phyloP scores from a whole-genome alignment of 2,888 invertebrate species.

The Ecdyonurus torrentis region DNA sequence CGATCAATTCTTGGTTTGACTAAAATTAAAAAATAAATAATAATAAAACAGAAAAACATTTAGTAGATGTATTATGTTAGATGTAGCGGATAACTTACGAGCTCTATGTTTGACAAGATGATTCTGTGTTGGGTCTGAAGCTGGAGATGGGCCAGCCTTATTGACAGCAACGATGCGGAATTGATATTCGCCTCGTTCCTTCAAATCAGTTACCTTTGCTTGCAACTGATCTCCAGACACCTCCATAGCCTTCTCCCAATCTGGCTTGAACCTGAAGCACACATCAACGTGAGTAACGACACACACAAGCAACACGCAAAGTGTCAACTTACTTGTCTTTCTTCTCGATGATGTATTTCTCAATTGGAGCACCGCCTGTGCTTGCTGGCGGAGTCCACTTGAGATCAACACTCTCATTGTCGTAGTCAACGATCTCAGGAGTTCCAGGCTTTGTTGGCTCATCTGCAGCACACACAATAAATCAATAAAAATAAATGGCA shows the following conservation, averaged over 20 bases:
- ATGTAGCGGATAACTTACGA: too few species aligned
- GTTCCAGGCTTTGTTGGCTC: constrained; percentile 80
- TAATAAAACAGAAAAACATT: not conserved
- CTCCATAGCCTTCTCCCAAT: constrained; percentile 82
- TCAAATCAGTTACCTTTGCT: constrained; percentile 67
- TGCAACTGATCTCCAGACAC: constrained; percentile 55
- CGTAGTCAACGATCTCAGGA: constrained; percentile 82
- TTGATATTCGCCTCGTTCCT: constrained; percentile 81
- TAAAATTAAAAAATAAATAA: constrained; percentile 23
- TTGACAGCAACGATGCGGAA: constrained; percentile 84
- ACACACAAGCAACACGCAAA: constrained; percentile 7
- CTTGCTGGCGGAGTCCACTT: constrained; percentile 79
- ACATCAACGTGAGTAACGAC: not conserved
- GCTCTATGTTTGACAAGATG: constrained; percentile 77
- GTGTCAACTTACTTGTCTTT: constrained; percentile 46
- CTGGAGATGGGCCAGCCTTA: constrained; percentile 79
- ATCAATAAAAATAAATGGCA: not conserved
- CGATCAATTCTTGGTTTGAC: constrained; percentile 96
- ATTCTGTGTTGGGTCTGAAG: constrained; percentile 79
- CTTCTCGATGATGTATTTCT: constrained; percentile 85
- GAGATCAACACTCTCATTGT: constrained; percentile 80
- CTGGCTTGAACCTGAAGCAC: constrained; percentile 39
- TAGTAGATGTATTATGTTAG: not conserved
- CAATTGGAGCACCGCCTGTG: constrained; percentile 86
- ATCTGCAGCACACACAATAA: constrained; percentile 32